Evolutionary conservation across 1,140 invertebrate species (phyloP).

Genomic region (Trigoniulus corallinus): DNA sequence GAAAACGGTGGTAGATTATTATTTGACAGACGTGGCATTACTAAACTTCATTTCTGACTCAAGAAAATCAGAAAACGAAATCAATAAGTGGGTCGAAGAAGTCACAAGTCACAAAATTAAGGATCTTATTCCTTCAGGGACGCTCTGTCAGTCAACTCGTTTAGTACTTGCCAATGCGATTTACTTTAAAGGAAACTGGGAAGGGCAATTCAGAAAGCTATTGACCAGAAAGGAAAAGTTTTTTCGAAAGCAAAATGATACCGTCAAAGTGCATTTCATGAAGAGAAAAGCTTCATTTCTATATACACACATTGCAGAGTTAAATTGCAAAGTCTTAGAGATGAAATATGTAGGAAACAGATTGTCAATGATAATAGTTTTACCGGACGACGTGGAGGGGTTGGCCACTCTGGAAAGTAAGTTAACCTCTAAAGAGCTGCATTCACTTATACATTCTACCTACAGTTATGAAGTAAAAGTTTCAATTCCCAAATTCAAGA

Average conservation of each 20-base stretch:
- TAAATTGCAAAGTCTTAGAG: constrained; percentile 63
- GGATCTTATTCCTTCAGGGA: constrained; percentile 9
- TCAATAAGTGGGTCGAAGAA: constrained; percentile 61
- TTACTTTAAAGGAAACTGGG: constrained; percentile 25
- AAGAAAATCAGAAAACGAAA: constrained; percentile 20
- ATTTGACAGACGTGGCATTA: not conserved
- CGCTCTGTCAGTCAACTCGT: constrained; percentile 12
- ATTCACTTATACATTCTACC: constrained; percentile 12
- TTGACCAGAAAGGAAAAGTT: constrained; percentile 15
- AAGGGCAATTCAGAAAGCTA: constrained; percentile 26
- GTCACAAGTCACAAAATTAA: constrained; percentile 55
- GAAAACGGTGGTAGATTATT: not conserved
- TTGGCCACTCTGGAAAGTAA: constrained; percentile 9
- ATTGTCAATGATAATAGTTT: constrained; percentile 53
- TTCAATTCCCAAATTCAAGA: constrained; percentile 60
- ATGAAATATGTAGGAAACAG: constrained; percentile 69
- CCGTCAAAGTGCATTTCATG: constrained; percentile 17
- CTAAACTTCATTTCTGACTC: not conserved
- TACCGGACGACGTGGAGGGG: constrained; percentile 14
- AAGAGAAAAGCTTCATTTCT: constrained; percentile 13
- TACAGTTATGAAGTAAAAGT: constrained; percentile 42
- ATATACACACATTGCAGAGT: constrained; percentile 20
- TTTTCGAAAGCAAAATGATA: constrained; percentile 17
- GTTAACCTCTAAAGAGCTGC: constrained; percentile 13
- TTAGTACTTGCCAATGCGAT: constrained; percentile 24